phyloP scores from a whole-genome alignment of 1,140 invertebrate species.

The Agrilus planipennis region DNA sequence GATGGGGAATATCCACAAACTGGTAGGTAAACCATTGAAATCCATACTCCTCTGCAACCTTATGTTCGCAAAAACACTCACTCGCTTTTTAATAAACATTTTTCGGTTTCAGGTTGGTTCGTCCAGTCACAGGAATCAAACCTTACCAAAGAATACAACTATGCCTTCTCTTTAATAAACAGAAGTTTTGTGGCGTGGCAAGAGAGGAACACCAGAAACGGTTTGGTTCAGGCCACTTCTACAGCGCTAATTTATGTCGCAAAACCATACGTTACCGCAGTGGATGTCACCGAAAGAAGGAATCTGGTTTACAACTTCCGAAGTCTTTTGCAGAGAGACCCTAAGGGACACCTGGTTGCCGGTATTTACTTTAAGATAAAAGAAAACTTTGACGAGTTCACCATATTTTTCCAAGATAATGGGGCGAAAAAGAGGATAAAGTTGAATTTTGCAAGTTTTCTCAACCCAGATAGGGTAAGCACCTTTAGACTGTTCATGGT shows the following conservation, averaged over 20 bases:
- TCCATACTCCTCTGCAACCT: no score
- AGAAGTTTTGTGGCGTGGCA: conserved; percentile 70
- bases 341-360: conserved; percentile 65
- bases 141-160: conserved; percentile 71
- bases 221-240: conserved; percentile 36
- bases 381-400: conserved; percentile 52
- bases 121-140: conserved; percentile 60
- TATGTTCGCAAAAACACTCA: not conserved
- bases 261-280: conserved; percentile 63
- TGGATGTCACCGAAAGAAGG: conserved; percentile 76
- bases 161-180: conserved; percentile 51
- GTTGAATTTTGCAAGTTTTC: conserved; percentile 54
- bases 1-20: conserved; percentile 78
- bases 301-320: conserved; percentile 83
- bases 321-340: conserved; percentile 66
- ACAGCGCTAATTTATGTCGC: conserved; percentile 67
- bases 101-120: conserved; percentile 55
- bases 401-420: conserved; percentile 64
- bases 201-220: conserved; percentile 53
- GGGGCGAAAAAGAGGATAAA: conserved; percentile 55
- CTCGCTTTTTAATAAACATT: no score
- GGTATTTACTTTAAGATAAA: conserved; percentile 71
- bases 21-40: conserved; percentile 34
- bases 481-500: conserved; percentile 7
- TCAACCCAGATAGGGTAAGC: conserved; percentile 47